Evolutionary conservation across 2,888 invertebrate species (phyloP), one percentile per base, ranked within the genome.

Genomic region (Halocaridina rubra): DNA sequence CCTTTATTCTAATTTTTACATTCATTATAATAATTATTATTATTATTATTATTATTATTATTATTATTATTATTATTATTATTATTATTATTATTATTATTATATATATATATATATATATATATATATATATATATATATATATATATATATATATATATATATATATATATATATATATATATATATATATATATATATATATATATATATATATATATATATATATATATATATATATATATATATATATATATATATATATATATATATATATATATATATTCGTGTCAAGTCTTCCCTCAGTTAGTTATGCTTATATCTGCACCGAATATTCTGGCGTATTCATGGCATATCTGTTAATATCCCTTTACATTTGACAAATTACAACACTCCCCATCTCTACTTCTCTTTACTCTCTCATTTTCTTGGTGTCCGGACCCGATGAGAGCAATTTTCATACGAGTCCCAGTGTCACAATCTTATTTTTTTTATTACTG

Each of bases 91-190:
- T 19, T 71, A 8, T 24, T 19, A 30, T 5, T 22, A 8, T 22
- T 71, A 71, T 71, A 71, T 71, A 71, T 71, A 71, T 71, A 71
- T 71, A 71, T 71, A 32, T 71, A 75, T 75, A 75, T 75, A 2
- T 75, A 75, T 75, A 2, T 75, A 33, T 57, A 75, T 75, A 75
- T 75, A 75, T 75, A 75, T 75, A 75, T 75, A 75, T 75, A 75
- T 75, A 75, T 75, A 75, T 75, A 75, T 75, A 75, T 75, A 39
- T 75, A 75, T 30, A 33, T 61, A 61, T 61, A 61, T 61, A 61
- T 61, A 2, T 61, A 61, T 61, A 61, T 61, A 61, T 61, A 61
- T 61, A 61, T 61, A 61, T 61, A 61, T 61, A 61, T 61, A 61
- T 61, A 61, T 61, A 61, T 61, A 61, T 61, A 61, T 61, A 61